These are phyloP conservation scores for Orthonyx spaldingii DNA, from an alignment of 2,113 vertebrate species.

Conservation along the genomic window DNA sequence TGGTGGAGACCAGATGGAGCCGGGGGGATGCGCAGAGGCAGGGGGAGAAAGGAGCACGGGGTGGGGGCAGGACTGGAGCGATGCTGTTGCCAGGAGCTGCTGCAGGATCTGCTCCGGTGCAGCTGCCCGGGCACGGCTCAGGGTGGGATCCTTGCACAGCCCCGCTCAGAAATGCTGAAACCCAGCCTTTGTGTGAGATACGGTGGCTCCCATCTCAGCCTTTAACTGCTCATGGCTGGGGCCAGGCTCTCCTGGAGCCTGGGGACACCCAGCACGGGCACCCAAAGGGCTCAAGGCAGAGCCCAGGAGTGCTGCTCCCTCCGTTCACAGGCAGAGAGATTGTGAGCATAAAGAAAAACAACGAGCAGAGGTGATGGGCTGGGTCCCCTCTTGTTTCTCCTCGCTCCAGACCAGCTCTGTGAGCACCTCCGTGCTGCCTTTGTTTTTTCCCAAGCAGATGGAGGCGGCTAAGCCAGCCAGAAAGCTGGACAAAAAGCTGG, in stretches of 20 bases:
- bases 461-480: not conserved
- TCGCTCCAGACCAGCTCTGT: not conserved
- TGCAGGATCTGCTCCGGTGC: not conserved
- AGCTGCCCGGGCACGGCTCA: not conserved
- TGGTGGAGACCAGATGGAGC: not conserved
- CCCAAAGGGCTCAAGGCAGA: not conserved
- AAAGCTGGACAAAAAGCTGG: not conserved
- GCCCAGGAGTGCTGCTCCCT: not conserved
- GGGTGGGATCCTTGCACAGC: not conserved
- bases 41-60: not conserved
- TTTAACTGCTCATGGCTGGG: not conserved
- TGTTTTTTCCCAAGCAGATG: not conserved
- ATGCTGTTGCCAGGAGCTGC: not conserved
- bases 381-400: not conserved
- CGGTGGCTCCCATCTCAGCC: not conserved
- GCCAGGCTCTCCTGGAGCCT: not conserved
- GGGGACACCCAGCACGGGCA: not conserved
- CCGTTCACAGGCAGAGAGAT: not conserved
- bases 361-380: not conserved
- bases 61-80: not conserved
- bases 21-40: fast-evolving
- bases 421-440: fast-evolving
- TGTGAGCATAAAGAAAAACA: not conserved
- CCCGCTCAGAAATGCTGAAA: not conserved
- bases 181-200: not conserved